phyloP scores from a whole-genome alignment of 92 coral and sea anemone genomes.

The Siderastrea siderea region DNA sequence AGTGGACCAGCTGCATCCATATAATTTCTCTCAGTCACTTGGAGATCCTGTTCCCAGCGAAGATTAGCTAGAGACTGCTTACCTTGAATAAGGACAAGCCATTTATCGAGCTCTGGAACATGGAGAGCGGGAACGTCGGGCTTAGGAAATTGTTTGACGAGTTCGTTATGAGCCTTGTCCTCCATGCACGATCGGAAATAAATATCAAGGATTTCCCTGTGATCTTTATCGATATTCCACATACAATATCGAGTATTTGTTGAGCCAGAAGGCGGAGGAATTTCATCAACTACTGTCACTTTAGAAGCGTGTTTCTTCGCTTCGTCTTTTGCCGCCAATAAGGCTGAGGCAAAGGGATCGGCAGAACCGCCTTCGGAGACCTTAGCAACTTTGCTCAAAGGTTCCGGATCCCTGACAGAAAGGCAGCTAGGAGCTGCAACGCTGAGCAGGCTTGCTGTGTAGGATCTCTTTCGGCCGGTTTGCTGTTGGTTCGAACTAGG shows the following conservation, averaged over 20 bases:
- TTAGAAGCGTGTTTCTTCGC: slow-evolving; percentile 25
- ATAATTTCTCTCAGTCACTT: slow-evolving; percentile 1
- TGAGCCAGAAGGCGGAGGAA: slow-evolving; percentile 30
- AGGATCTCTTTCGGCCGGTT: not conserved
- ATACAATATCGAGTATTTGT: not conserved
- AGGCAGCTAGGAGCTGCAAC: slow-evolving; percentile 20
- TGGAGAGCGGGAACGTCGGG: slow-evolving; percentile 29
- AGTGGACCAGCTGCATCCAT: too few species aligned
- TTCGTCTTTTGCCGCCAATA: slow-evolving; percentile 42
- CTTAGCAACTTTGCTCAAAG: slow-evolving; percentile 33
- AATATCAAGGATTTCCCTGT: too few species aligned
- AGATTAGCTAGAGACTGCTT: slow-evolving; percentile 31
- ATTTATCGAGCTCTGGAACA: not conserved
- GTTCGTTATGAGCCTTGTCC: not conserved
- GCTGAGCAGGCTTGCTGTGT: slow-evolving; percentile 19
- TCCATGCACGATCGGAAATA: not conserved
- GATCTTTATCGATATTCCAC: too few species aligned
- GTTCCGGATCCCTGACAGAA: slow-evolving; percentile 14
- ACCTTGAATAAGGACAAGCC: slow-evolving; percentile 22
- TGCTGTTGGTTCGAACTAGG: not conserved
- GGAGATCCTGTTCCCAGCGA: slow-evolving; percentile 37
- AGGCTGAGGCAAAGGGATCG: slow-evolving; percentile 38
- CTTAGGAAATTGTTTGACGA: slow-evolving; percentile 28
- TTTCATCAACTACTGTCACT: not conserved
- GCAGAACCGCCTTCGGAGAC: not conserved